Base-by-base conservation (phyloP, 2,888 invertebrate species). In the Lasioglossum zephyrum region DNA sequence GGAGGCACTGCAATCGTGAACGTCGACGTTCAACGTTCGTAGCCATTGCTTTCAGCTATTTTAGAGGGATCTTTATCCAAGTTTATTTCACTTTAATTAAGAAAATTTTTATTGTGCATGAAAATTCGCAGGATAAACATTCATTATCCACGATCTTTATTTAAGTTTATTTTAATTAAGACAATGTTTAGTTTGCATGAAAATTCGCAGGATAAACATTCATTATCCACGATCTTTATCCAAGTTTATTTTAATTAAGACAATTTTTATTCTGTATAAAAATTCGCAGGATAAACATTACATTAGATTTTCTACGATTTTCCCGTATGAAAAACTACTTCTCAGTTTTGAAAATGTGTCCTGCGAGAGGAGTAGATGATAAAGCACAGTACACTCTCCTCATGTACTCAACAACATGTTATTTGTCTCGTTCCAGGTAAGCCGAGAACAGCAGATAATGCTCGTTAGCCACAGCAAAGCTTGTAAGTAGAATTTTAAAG, bases 371-470 rank as follows among this genome's bases (percentile, higher is more conserved):
- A 60, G 1, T 16, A 16, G 16, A 26, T n/a, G 5, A 5, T 5
- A 13, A 60, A 31, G 1, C 13, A 60, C 13, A 26, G 26, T 16
- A 13, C n/a, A 53, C 22, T n/a, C 2, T 49, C 6, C 6, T 6
- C 49, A 0, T 49, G n/a, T 53, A 53, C 22, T 53, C 8, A 53
- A 53, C 8, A 53, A 53, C 60, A 4, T 13, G 11, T 26, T 31
- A 6, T 73, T 8, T 22, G 26, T 60, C 63, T 18, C 49, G 79
- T 79, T 79, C 13, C 73, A 79, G 79, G 73, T 79, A 66, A 79
- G 79, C 44, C 18, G 13, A 66, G 36, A 79, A 26, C 60, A 26
- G 5, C 26, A 26, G 26, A 60, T 26, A 13, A 60, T 41, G 57
- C 66, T 66, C 18, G 66, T 66, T 66, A 9, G 18, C 66, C 18